phyloP scores from a whole-genome alignment of 2,113 vertebrate genomes.

The Noctilio leporinus region DNA sequence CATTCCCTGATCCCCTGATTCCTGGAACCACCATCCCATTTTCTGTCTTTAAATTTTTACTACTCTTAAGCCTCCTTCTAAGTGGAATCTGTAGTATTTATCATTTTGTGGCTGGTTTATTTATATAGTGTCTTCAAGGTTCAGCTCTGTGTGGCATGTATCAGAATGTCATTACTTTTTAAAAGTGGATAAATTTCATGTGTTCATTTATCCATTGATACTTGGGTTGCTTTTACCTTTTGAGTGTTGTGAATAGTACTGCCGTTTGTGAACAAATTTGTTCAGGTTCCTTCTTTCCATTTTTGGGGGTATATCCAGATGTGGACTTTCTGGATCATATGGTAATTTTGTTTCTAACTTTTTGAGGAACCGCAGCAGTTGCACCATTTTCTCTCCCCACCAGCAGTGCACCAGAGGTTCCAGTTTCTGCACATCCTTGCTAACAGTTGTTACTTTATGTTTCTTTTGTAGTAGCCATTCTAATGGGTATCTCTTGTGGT shows the following conservation, averaged over 20 bases:
- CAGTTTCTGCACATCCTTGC: neutral
- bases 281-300: neutral
- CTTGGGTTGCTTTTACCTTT: neutral
- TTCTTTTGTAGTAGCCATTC: neutral
- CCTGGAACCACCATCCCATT: neutral
- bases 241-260: neutral
- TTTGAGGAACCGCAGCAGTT: no score
- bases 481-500: neutral
- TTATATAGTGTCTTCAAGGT: neutral
- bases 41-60: neutral
- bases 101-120: neutral
- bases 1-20: no score
- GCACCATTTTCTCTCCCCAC: neutral
- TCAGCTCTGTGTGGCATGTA: neutral
- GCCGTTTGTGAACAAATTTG: neutral
- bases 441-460: neutral
- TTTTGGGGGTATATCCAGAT: neutral
- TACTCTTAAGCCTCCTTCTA: neutral
- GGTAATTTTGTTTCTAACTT: no score
- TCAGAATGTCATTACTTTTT: neutral
- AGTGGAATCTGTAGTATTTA: neutral
- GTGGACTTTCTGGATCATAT: neutral
- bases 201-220: neutral
- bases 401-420: neutral
- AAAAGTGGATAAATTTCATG: neutral